Evolutionary conservation across 2,888 invertebrate genomes (phyloP), one percentile per base, ranked within the genome.

Genomic region (Apamea anceps): DNA sequence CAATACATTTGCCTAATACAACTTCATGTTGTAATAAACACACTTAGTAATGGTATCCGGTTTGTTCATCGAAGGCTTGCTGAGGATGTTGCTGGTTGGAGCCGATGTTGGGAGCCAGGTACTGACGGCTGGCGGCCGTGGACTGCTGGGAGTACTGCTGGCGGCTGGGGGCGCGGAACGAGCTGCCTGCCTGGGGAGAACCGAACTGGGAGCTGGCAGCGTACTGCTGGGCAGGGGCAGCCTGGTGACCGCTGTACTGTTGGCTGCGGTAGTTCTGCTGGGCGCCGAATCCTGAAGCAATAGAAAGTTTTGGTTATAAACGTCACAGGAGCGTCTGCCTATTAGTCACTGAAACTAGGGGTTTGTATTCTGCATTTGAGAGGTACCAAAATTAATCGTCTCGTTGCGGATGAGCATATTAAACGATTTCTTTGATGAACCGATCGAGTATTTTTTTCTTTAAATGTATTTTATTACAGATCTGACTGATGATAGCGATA

Each of bases 61-160:
- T 95, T 77, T 95, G 87, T 80, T 96, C 96, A 72, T 96, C 95
- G 81, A 97, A 97, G 62, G 92, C 87, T 83, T 97, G 97, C 81
- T 96, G 96, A n/a, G 95, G 95, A 71, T 90, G 88, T 84, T 94
- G 92, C 82, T 94, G 92, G 89, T 90, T 91, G 54, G 91, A 87
- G 51, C 77, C 79, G 37, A 90, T 79, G 78, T 93, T 93, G 2
- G 96, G 96, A 7, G 95, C 92, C 85, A 95, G 90, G 91, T 96
- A 96, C 85, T 96, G 96, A 77, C 95, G 94, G 90, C 90, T 94
- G 77, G 94, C 82, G 21, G 93, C 91, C 0, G 92, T 92, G 42
- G 90, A 89, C 84, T 93, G 93, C 37, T 88, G 89, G 25, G 72
- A 6, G n/a, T 54, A 83, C 28, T 87, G 88, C 48, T 81, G 80